A percentile compares a stretch with the other conserved stretches of the same genome.
phyloP scores from a whole-genome alignment of 2,113 vertebrate species.

The Mesoclemmys tuberculata region DNA sequence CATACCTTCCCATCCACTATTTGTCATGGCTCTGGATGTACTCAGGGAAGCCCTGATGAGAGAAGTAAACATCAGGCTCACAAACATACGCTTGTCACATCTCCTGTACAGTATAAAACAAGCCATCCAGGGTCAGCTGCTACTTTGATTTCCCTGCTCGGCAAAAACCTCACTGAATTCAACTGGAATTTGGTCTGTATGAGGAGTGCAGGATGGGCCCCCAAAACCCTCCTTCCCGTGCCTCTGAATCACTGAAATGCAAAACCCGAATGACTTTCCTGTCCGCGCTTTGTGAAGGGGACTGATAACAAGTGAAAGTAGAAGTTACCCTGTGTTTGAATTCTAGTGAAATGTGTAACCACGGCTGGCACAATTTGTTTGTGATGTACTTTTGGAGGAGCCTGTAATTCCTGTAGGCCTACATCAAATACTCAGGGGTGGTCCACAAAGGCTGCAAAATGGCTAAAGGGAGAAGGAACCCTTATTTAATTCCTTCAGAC shows the following conservation, averaged over 20 bases:
- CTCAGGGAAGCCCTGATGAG: too few species aligned
- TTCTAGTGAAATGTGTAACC: not conserved
- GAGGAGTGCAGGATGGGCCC: not conserved
- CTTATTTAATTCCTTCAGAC: not conserved
- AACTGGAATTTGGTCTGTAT: not conserved
- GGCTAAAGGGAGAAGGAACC: not conserved
- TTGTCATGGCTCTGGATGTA: too few species aligned
- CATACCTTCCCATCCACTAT: too few species aligned
- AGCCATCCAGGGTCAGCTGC: rapidly evolving
- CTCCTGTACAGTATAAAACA: rapidly evolving
- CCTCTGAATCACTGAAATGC: not conserved
- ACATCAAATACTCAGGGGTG: not conserved
- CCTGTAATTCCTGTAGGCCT: not conserved
- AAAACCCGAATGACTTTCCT: not conserved
- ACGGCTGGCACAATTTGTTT: not conserved
- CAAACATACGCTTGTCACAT: not conserved
- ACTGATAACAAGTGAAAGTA: not conserved
- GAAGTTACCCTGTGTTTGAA: not conserved
- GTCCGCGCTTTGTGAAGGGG: not conserved
- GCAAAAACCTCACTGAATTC: not conserved
- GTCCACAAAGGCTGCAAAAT: not conserved
- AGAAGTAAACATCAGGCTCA: not conserved
- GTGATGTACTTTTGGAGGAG: rapidly evolving
- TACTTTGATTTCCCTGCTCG: not conserved
- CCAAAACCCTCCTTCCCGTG: not conserved